Evolutionary conservation across 2,113 vertebrate species (phyloP), one percentile per base, ranked within the genome.

Genomic region (Lophius piscatorius): DNA sequence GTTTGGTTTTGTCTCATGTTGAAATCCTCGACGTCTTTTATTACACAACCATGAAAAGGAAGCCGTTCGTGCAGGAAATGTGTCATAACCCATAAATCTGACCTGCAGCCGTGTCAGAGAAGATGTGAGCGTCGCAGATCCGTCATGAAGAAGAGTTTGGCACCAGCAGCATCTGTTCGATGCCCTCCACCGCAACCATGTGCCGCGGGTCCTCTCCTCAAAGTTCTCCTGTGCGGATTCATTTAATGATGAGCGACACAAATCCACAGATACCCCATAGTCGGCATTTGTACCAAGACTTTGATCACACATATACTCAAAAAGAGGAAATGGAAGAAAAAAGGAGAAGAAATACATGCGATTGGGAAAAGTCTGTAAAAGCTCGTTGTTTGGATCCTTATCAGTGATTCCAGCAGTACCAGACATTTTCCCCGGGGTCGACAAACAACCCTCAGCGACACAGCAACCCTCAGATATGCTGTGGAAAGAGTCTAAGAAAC

Each of bases 311-410:
- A 18, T 24, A 7, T 57, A 31, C 29, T 52, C 42, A 61, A 65
- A 20, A 49, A 36, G 17, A 10, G 8, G 51, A 73, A 73, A 57
- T 64, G 74, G 31, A 81, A 82, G 64, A 59, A 54, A 73, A 73
- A 57, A 67, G 74, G 31, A 81, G 81, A 68, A 59, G 49, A 65
- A 67, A 67, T 44, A 48, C 44, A 63, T n/a, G n/a, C n/a, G n/a
- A n/a, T 41, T 51, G 2, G 44, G 31, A 17, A 44, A 13, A 17
- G 2, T 24, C 44, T 50, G 61, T 73, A 44, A 46, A 49, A 52
- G 5, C 20, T 57, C 56, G 63, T 76, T 82, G 55, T 74, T 77
- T 64, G 20, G 18, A 16, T 60, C 35, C 36, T 46, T 22, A 28
- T 48, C 49, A 72, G 42, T 59, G 63, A 77, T 36, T 21, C 23